Evolutionary conservation across 2,797 vertebrate species (phyloP).

Genomic region (Cyclura pinguis): DNA sequence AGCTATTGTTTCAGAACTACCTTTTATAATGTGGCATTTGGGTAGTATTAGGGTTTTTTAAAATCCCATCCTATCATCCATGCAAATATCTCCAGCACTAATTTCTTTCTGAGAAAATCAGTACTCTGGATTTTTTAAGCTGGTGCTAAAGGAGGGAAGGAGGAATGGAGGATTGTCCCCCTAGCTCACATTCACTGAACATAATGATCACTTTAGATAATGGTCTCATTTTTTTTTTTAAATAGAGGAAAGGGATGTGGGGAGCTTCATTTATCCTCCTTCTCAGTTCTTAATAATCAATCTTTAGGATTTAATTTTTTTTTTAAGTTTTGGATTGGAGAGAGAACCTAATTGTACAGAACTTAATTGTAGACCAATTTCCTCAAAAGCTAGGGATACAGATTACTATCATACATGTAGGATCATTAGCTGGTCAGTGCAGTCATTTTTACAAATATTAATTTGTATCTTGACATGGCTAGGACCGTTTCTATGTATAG

Average conservation of each 20-base stretch:
- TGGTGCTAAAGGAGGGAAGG: too few species aligned
- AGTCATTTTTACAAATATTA: not conserved
- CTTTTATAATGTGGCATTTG: too few species aligned
- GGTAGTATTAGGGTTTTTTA: too few species aligned
- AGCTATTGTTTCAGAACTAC: too few species aligned
- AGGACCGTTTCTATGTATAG: slow-evolving; percentile 4
- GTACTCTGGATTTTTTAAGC: too few species aligned
- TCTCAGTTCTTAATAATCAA: not conserved
- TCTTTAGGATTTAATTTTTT: not conserved
- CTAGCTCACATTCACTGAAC: too few species aligned
- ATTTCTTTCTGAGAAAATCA: too few species aligned
- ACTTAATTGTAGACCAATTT: not conserved
- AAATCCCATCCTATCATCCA: too few species aligned
- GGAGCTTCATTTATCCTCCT: not conserved
- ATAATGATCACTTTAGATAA: too few species aligned
- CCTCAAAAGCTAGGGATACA: not conserved
- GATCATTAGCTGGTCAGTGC: not conserved
- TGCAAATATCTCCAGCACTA: too few species aligned
- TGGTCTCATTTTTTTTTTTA: not conserved
- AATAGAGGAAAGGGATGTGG: not conserved
- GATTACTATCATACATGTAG: not conserved
- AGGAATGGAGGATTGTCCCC: too few species aligned
- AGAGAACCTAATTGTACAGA: too few species aligned
- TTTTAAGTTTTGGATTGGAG: not conserved
- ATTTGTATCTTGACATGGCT: not conserved